These are phyloP conservation scores for Chromis chromis DNA, from an alignment of 2,797 vertebrate species.

Conservation along the genomic window DNA sequence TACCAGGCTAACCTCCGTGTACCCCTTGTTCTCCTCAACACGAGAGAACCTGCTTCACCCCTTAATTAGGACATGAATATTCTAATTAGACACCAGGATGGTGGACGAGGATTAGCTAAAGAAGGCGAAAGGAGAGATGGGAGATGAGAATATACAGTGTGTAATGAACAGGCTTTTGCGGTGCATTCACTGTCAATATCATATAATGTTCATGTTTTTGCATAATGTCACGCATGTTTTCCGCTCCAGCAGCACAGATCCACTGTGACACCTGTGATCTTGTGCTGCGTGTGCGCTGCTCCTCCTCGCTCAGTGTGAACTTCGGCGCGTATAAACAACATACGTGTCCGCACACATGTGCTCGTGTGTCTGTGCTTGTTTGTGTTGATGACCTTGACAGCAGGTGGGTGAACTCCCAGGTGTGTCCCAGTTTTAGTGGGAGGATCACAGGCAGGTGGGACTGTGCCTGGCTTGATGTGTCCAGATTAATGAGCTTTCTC, in stretches of 20 bases:
- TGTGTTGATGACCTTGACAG: conserved; percentile 73
- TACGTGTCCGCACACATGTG: conserved; percentile 1
- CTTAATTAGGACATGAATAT: conserved; percentile 91
- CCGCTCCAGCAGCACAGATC: conserved; percentile 13
- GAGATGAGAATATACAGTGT: conserved; percentile 14
- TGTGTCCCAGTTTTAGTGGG: conserved; percentile 83
- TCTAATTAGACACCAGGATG: conserved; percentile 80
- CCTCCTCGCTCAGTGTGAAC: background rate
- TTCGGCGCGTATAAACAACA: conserved; percentile 5
- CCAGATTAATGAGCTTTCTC: conserved; percentile 83
- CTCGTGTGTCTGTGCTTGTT: conserved; percentile 47
- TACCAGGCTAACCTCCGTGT: conserved; percentile 68
- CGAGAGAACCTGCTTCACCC: conserved; percentile 83
- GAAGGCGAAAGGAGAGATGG: conserved; percentile 18
- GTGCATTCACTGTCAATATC: conserved; percentile 8
- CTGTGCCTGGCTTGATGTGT: conserved; percentile 68
- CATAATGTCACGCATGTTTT: conserved; percentile 12
- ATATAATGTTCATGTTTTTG: conserved; percentile 29
- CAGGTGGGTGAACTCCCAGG: conserved; percentile 82
- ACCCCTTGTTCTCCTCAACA: conserved; percentile 62
- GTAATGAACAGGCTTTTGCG: conserved; percentile 14
- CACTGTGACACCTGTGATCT: conserved; percentile 31
- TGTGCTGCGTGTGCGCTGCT: conserved; percentile 2
- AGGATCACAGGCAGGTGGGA: conserved; percentile 82
- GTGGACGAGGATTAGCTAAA: conserved; percentile 51